Evolutionary conservation across 2,113 vertebrate species (phyloP), one percentile per base, ranked within the genome.

Genomic region (Spea multiplicata): DNA sequence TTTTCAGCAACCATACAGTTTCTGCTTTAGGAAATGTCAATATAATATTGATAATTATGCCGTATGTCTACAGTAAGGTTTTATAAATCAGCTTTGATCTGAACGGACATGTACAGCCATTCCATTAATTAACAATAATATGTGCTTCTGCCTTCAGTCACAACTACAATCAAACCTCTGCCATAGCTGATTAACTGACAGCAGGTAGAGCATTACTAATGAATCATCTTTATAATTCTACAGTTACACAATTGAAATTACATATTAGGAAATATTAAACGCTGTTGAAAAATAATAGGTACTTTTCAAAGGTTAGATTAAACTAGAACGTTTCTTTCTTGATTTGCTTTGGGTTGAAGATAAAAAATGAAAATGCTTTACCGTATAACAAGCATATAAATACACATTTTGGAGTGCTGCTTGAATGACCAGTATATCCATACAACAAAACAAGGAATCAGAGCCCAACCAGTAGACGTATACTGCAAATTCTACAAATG

Each of bases 41-140:
- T 44, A 50, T 53, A 53, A 74, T 74, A 80, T 74, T 71, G 50
- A 68, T 74, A 68, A 80, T 68, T 49, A 74, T 74, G 59, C 10
- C 65, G 62, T 80, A 44, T 64, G 48, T 74, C 71, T 49, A 59
- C 4, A 68, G 53, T 46, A 17, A 52, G 49, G 12, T 14, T 71
- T 74, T 74, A 80, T 80, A 80, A 80, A 80, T 80, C 78, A 80
- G 17, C 57, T 74, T 74, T 45, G 71, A 74, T 74, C 64, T 48
- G 8, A 68, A 73, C 64, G 73, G 78, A 74, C 74, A 71, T 68
- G 71, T 50, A 16, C 71, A 74, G 78, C 66, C 78, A 68, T 80
- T 67, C 78, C 74, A 74, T 80, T 80, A 80, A 80, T 80, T 80
- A 80, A 80, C 78, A 80, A 80, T 80, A 80, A 74, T 80, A 80